These are phyloP conservation scores for Brachionus calyciflorus DNA, from an alignment of 1,140 invertebrate species.

Conservation along the genomic window DNA sequence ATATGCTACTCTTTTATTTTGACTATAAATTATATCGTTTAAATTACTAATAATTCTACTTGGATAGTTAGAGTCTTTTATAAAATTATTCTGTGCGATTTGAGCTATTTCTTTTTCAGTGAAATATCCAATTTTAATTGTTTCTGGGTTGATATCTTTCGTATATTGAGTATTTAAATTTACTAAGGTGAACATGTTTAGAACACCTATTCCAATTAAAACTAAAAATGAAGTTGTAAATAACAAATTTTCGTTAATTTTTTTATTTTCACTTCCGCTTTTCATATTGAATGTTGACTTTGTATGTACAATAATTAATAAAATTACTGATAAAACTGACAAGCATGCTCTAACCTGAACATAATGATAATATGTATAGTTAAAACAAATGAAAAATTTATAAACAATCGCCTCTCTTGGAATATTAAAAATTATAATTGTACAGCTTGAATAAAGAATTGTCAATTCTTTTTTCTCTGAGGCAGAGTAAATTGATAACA, in stretches of 20 bases:
- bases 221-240: neutral
- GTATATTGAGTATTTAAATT: neutral
- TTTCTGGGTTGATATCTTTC: neutral
- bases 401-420: neutral
- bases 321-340: neutral
- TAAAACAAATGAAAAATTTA: neutral
- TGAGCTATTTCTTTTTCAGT: neutral
- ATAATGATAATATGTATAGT: neutral
- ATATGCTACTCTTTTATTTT: neutral
- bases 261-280: neutral
- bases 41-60: neutral
- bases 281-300: neutral
- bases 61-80: neutral
- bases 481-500: neutral
- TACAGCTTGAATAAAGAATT: too few species aligned
- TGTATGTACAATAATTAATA: neutral
- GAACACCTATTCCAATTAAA: neutral
- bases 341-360: neutral
- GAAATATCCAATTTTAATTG: constrained; percentile 3
- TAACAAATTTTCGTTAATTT: neutral
- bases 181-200: neutral
- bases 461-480: neutral
- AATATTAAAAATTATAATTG: neutral
- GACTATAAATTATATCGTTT: neutral
- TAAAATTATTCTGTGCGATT: neutral